A percentile compares a stretch with the other conserved stretches of the same genome.
Evolutionary conservation across 2,797 vertebrate genomes (phyloP).

Genomic region (Hafferia zeledoni): DNA sequence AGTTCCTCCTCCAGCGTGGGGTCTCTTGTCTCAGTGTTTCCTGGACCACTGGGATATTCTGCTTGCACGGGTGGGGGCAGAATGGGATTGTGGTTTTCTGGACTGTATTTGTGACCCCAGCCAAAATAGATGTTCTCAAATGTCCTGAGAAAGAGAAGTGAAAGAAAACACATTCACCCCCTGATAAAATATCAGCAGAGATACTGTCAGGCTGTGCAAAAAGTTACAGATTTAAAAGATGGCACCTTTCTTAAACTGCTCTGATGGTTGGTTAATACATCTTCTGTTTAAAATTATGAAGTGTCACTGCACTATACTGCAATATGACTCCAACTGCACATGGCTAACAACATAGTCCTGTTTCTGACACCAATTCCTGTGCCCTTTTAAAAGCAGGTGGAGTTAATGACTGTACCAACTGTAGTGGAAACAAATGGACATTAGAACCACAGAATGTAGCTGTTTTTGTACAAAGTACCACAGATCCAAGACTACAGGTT

Average conservation of each 20-base stretch:
- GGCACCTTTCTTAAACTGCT: background rate
- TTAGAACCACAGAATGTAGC: background rate
- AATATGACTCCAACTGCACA: background rate
- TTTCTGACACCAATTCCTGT: background rate
- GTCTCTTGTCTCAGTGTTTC: slow-evolving; percentile 83
- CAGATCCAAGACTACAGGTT: background rate
- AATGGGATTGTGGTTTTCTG: slow-evolving; percentile 78
- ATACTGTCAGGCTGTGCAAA: background rate
- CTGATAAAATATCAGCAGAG: background rate
- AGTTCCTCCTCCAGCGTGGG: slow-evolving; percentile 87
- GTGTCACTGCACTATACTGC: background rate
- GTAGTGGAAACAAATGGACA: rapidly evolving
- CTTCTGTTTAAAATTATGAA: background rate
- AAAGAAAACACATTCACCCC: background rate
- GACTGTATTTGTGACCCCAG: slow-evolving; percentile 91
- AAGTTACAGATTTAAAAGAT: background rate
- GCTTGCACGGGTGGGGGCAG: slow-evolving; percentile 73
- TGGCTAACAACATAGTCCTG: rapidly evolving
- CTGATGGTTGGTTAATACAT: background rate
- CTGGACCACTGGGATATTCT: slow-evolving; percentile 84
- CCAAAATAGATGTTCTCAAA: slow-evolving; percentile 95
- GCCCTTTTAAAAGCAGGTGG: background rate
- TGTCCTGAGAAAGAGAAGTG: slow-evolving; percentile 76
- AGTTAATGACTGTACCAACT: background rate
- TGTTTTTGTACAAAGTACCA: background rate